Percentiles rank a stretch among this genome's conserved stretches.
Conservation (phyloP, 2,113 vertebrate genomes). For the chimpanzee (Pan troglodytes) region NHGRI_mPanTro3-v2.1_pri NC_072410.2:108641001-108641500, state of each 20-base stretch:
- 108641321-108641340: not conserved
- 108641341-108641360: not conserved
- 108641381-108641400: not conserved
- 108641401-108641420: not conserved
- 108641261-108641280: not conserved
- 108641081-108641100: constrained; percentile 7
- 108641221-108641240: constrained; percentile 43
- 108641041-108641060: not conserved
- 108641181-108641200: constrained; percentile 32
- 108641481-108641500: not conserved
- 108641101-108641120: constrained; percentile 59
- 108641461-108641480: not conserved
- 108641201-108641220: constrained; percentile 68
- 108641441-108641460: not conserved
- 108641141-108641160: constrained; percentile 33
- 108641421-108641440: not conserved
- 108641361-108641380: not conserved
- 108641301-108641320: not conserved
- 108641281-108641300: not conserved
- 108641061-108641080: not conserved
- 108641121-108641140: constrained; percentile 54
- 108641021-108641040: not conserved
- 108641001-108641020: not conserved
- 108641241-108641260: not conserved
- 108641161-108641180: constrained; percentile 61